These are phyloP conservation scores for Chionodraco myersi DNA, from an alignment of 2,113 vertebrate genomes.

Conservation along the genomic window DNA sequence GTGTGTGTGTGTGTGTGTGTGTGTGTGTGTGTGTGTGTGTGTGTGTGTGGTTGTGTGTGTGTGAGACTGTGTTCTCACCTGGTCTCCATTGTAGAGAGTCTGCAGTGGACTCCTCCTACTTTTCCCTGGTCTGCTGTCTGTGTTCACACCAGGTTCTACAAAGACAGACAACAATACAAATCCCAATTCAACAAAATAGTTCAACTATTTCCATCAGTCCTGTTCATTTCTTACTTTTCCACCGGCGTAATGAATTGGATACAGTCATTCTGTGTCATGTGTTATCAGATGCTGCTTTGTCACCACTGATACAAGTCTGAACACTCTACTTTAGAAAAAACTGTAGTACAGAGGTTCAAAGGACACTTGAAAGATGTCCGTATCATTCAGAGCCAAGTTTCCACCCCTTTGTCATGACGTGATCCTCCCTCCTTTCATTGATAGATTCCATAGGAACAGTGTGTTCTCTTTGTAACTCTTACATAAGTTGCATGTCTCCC, in stretches of 20 bases:
- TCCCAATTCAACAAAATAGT: neutral
- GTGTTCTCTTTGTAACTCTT: conserved; percentile 46
- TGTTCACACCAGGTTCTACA: conserved; percentile 72
- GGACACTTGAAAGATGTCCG: conserved; percentile 42
- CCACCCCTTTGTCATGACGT: conserved; percentile 42
- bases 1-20: neutral
- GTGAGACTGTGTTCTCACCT: conserved; percentile 81
- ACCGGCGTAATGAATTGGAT: neutral
- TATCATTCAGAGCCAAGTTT: conserved; percentile 38
- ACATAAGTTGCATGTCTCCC: conserved; percentile 9
- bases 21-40: conserved; percentile 1
- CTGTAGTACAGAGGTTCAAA: conserved; percentile 28
- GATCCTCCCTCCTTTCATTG: conserved; percentile 41
- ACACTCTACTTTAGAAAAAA: conserved; percentile 4
- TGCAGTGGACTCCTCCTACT: conserved; percentile 88
- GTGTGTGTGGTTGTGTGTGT: neutral
- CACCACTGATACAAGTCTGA: conserved; percentile 1
- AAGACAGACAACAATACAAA: conserved; percentile 14
- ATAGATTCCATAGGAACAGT: conserved; percentile 65
- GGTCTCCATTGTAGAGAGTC: conserved; percentile 86
- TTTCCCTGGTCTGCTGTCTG: conserved; percentile 77
- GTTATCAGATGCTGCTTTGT: too few relatives aligned
- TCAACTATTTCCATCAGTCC: neutral
- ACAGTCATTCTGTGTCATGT: too few relatives aligned
- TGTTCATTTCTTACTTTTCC: neutral